Evolutionary conservation across 2,113 vertebrate species (phyloP).

Genomic region (Varanus komodoensis): DNA sequence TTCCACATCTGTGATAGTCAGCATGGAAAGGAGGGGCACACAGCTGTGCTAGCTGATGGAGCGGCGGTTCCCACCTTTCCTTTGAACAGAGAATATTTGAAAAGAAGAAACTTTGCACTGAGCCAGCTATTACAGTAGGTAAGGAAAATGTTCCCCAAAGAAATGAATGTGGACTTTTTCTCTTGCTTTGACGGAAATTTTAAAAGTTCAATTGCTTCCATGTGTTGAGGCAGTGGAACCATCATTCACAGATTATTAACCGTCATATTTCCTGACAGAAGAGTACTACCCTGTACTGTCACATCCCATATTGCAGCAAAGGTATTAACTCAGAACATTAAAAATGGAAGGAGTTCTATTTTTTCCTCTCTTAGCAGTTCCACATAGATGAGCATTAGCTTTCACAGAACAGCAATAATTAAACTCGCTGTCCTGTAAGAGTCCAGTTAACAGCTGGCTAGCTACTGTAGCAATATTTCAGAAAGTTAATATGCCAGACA

Average conservation of each 20-base stretch:
- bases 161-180: neutral
- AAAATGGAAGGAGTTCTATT: neutral
- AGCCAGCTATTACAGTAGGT: neutral
- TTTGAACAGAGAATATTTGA: neutral
- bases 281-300: neutral
- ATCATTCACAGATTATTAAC: neutral
- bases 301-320: neutral
- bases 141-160: neutral
- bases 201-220: neutral
- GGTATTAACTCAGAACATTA: neutral
- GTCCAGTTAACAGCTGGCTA: constrained; percentile 1
- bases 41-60: no score
- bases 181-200: neutral
- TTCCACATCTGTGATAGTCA: neutral
- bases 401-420: neutral
- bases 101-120: neutral
- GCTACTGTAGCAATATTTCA: neutral
- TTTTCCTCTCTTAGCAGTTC: neutral
- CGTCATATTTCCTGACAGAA: neutral
- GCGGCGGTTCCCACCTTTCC: neutral
- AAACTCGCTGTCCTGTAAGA: neutral
- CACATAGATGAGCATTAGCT: neutral
- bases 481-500: constrained; percentile 4
- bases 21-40: neutral
- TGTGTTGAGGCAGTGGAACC: neutral